These are phyloP conservation scores for Bactericera cockerelli DNA, from an alignment of 1,140 invertebrate genomes.

Conservation along the genomic window DNA sequence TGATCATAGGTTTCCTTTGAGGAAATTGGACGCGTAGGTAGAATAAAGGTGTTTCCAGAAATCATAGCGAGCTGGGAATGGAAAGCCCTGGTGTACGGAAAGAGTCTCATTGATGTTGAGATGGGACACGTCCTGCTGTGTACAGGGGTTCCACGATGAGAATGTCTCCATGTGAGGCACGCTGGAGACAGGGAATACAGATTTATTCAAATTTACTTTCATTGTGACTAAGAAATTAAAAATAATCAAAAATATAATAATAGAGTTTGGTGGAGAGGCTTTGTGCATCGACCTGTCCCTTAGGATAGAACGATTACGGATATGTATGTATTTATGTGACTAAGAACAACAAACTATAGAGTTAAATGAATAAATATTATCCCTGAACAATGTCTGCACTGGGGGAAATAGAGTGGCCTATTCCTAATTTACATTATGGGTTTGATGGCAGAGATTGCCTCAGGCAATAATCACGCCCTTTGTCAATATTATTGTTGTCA, in stretches of 20 bases:
- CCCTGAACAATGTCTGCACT: background rate
- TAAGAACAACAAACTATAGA: background rate
- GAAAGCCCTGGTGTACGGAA: background rate
- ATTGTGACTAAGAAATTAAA: background rate
- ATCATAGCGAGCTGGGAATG: background rate
- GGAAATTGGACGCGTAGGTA: background rate
- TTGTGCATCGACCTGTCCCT: too few species aligned
- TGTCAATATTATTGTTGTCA: too few species aligned
- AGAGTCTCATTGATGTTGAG: background rate
- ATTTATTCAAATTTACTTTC: background rate
- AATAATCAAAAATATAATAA: too few species aligned
- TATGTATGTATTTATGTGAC: background rate
- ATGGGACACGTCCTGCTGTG: background rate
- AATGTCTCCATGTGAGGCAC: background rate
- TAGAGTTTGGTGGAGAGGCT: too few species aligned
- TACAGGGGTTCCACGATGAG: background rate
- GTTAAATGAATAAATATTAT: background rate
- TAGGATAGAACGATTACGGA: too few species aligned
- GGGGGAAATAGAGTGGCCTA: too few species aligned
- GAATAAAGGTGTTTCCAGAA: conserved; percentile 9
- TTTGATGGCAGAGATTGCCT: too few species aligned
- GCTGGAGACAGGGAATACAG: too few species aligned
- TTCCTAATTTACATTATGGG: too few species aligned
- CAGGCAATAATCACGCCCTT: too few species aligned
- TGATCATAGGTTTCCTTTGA: background rate